These are phyloP conservation scores for Myathropa florea DNA, from an alignment of 2,888 invertebrate genomes.

Conservation along the genomic window DNA sequence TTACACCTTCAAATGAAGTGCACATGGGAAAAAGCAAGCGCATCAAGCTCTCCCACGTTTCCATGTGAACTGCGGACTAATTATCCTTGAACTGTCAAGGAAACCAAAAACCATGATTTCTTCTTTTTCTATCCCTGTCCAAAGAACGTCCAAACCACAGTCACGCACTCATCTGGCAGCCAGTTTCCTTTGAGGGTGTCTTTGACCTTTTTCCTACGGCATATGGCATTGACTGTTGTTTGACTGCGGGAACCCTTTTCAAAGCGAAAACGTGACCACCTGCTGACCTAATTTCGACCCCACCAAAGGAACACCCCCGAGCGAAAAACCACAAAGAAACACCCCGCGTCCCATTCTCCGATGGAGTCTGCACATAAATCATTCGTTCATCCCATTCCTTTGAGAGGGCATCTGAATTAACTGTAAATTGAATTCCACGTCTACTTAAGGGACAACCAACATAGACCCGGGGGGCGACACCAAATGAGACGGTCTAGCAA, in stretches of 20 bases:
- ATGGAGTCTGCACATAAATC: neutral
- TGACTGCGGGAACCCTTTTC: neutral
- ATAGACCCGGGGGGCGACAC: neutral
- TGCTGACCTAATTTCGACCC: neutral
- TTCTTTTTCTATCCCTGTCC: neutral
- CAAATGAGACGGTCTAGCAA: neutral
- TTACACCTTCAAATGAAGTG: too few species aligned
- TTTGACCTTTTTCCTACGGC: neutral
- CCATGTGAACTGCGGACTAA: neutral
- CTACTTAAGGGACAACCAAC: neutral
- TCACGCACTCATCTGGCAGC: neutral
- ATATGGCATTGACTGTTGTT: neutral
- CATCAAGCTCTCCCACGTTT: too few species aligned
- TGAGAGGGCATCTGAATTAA: constrained; percentile 17
- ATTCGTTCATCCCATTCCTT: neutral
- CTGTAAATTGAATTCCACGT: constrained; percentile 25
- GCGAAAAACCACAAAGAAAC: neutral
- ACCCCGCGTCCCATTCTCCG: too few species aligned
- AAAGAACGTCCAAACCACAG: neutral
- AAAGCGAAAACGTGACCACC: neutral
- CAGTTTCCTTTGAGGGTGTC: neutral
- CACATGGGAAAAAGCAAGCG: too few species aligned
- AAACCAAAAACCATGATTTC: too few species aligned
- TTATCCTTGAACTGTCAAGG: neutral
- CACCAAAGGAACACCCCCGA: neutral